Evolutionary conservation across 2,113 vertebrate genomes (phyloP).

Genomic region (Sisor rabdophorus): DNA sequence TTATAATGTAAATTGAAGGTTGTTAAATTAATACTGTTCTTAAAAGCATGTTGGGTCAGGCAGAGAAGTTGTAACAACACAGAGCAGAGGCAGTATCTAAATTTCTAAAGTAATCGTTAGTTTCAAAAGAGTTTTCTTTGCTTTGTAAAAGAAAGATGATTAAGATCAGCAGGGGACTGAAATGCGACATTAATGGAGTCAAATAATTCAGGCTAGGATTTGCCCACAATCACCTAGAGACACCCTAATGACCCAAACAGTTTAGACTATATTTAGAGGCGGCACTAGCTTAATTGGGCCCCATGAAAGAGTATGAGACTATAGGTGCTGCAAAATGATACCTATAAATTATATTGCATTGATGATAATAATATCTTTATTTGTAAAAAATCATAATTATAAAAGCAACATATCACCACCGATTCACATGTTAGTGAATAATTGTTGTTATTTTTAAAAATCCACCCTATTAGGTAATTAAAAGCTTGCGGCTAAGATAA

Average conservation of each 20-base stretch:
- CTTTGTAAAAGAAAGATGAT: not conserved
- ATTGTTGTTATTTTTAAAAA: conserved; percentile 39
- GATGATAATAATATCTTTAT: not conserved
- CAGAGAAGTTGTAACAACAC: not conserved
- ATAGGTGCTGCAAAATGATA: not conserved
- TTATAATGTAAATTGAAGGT: not conserved
- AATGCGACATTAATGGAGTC: not conserved
- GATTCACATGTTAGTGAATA: conserved; percentile 42
- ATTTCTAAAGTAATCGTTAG: not conserved
- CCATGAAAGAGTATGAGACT: not conserved
- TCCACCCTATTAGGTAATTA: conserved; percentile 41
- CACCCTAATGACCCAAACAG: no score
- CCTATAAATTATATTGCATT: not conserved
- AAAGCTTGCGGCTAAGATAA: conserved; percentile 42
- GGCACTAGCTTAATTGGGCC: no score
- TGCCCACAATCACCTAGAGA: no score
- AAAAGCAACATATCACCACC: no score
- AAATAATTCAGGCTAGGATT: not conserved
- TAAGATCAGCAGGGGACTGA: not conserved
- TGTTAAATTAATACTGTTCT: conserved; percentile 1
- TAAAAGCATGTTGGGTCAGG: conserved; percentile 21
- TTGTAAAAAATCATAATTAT: no score
- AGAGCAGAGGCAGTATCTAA: not conserved
- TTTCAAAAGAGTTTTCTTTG: not conserved
- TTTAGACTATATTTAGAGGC: no score